Base-by-base conservation (phyloP, 2,888 invertebrate genomes). In the Hartigia nigra region DNA sequence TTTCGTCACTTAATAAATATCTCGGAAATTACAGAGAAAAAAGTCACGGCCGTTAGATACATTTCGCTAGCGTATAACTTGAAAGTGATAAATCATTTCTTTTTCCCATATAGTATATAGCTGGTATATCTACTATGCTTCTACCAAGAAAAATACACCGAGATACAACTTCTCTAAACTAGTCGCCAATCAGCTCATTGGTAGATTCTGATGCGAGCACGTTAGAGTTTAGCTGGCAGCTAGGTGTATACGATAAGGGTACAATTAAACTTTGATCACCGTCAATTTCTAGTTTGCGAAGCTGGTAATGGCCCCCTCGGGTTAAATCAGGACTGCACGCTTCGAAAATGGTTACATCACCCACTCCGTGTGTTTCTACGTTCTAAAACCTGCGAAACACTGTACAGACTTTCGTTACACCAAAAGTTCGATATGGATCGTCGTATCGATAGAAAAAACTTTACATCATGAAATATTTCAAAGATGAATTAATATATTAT, bases 231-330 rank as follows among this genome's bases (percentile, higher is more conserved):
- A 55, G 86, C 84, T 83, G 84, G 83, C 79, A 83, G 83, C 81
- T 86, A 81, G 82, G 86, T 85, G 84, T 83, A 83, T 79, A 83
- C 84, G 86, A 88, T 88, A 86, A 87, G 85, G 86, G 84, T 82
- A 85, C 86, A 86, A 88, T 88, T 87, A 87, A 88, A 88, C 87
- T 88, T 87, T 86, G 87, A 88, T 85, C 85, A 84, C 84, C 84
- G 34, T 23, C 69, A 78, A 81, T 84, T 86, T 80, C 83, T 79
- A 81, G 84, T 82, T 85, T 81, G 83, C 83, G 82, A 83, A 81
- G 82, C 83, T 83, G 83, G 82, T 86, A 86, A 84, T 85, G 84
- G 84, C 80, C 79, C 76, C 80, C 79, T 83, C 78, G 79, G 84
- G 83, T 77, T 80, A 82, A 83, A 82, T 85, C 83, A 55, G 83